Conservation (phyloP, 1,140 invertebrate species). For the Nebria ingens region DNA sequence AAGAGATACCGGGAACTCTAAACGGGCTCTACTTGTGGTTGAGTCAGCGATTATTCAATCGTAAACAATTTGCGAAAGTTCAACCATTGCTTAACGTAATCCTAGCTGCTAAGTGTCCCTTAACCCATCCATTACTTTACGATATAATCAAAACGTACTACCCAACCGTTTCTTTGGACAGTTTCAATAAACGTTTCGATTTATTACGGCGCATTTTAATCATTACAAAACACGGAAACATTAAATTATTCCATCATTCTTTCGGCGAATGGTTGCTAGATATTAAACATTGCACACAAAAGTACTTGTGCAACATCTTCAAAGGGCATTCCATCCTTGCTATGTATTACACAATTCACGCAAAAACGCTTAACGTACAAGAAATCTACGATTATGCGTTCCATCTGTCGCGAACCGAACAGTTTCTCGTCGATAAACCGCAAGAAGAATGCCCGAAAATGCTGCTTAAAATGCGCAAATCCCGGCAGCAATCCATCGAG, state of each 20-base stretch:
- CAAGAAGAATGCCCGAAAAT: conserved; percentile 25
- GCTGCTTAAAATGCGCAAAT: conserved; percentile 22
- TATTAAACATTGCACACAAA: conserved; percentile 92
- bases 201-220: conserved; percentile 63
- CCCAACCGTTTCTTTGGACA: conserved; percentile 65
- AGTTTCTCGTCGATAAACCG: conserved; percentile 34
- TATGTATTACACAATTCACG: conserved; percentile 54
- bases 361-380: conserved; percentile 30
- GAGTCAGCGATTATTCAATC: conserved; percentile 82
- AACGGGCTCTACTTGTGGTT: conserved; percentile 93
- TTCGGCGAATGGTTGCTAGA: conserved; percentile 91
- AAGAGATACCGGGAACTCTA: conserved; percentile 88
- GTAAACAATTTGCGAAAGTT: conserved; percentile 80
- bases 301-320: conserved; percentile 77
- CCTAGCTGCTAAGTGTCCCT: conserved; percentile 72
- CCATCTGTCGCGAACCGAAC: conserved; percentile 44
- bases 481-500: not conserved
- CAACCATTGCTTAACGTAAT: conserved; percentile 77
- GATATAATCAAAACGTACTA: conserved; percentile 74
- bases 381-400: conserved; percentile 47
- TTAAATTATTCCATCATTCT: conserved; percentile 79
- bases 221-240: conserved; percentile 48
- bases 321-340: conserved; percentile 85
- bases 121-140: conserved; percentile 70
- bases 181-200: conserved; percentile 73